Evolutionary conservation across 2,797 vertebrate species (phyloP), one percentile per base, ranked within the genome.

Genomic region (Brachyalestes nurse): DNA sequence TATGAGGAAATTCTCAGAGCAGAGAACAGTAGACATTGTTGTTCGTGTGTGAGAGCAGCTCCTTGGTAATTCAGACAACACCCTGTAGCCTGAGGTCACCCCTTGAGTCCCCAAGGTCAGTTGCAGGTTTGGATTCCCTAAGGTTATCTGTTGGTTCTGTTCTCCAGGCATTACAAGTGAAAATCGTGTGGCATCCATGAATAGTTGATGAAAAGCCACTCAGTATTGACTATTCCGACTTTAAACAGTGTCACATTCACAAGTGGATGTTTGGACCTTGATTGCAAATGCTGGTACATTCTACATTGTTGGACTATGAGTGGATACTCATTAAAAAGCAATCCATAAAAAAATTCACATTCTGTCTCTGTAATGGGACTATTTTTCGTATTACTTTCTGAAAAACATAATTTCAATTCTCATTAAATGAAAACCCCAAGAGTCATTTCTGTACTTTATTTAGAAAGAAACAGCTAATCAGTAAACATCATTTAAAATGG

Each of bases 61-160:
- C 57, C 65, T 74, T 65, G 64, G 71, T 66, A 84, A 78, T 81
- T 78, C 77, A 61, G 25, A 42, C 67, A 25, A 51, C 61, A 75
- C 72, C 76, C 57, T 73, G 61, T 70, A 65, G 70, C 78, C 34
- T 14, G 49, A 55, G 65, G 75, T 78, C 75, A 73, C 10, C 45
- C 57, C 75, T 81, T 78, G 19, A 81, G 34, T 74, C 55, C 55
- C 38, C 55, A 74, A 74, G 72, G 55, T 74, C 38, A 60, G 38
- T 1, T 42, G 72, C 71, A 23, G 38, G 55, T 42, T 42, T 25
- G n/a, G 72, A 74, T 74, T 74, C 72, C n/a, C 34, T 34, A 14
- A 74, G 53, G 75, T 66, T 73, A 40, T 34, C 60, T 61, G 38
- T 69, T 58, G n/a, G 45, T 60, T 71, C 38, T 64, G 38, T 38